These are phyloP conservation scores for Tarsius wallacei DNA, from an alignment of 2,797 vertebrate genomes.

Conservation along the genomic window DNA sequence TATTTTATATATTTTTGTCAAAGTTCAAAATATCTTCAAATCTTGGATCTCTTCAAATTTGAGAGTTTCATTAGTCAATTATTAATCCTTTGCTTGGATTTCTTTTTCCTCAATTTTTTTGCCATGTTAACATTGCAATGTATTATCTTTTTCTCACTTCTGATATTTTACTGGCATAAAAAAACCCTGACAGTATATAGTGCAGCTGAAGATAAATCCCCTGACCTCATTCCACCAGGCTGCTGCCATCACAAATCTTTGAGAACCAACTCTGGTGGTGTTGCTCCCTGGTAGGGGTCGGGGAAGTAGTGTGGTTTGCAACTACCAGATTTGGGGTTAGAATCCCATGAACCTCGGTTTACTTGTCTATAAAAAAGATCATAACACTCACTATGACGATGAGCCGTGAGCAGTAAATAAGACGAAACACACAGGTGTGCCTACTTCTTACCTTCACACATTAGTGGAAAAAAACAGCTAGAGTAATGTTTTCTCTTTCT, in stretches of 20 bases:
- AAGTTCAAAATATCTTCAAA: background rate
- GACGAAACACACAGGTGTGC: background rate
- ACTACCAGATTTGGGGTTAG: background rate
- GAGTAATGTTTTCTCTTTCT: conserved; percentile 1
- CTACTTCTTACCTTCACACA: background rate
- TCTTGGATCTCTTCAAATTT: conserved; percentile 67
- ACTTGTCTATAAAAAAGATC: background rate
- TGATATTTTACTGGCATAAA: conserved; percentile 49
- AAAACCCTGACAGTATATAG: background rate
- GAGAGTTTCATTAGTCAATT: conserved; percentile 42
- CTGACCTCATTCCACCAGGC: background rate
- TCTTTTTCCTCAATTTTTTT: conserved; percentile 47
- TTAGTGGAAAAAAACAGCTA: background rate
- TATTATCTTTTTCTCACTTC: conserved; percentile 12
- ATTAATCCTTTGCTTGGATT: conserved; percentile 1
- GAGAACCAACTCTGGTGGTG: background rate
- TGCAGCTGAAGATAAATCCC: background rate
- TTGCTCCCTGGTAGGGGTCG: too few species aligned
- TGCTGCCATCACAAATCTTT: background rate
- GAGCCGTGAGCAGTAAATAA: background rate
- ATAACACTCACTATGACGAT: background rate
- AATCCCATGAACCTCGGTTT: background rate
- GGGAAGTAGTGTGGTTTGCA: background rate
- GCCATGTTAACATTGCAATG: conserved; percentile 30
- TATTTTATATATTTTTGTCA: background rate